Percentiles rank a stretch among this genome's conserved stretches.
Evolutionary conservation across 2,797 vertebrate species (phyloP).

Genomic region (Buceros bicornis): DNA sequence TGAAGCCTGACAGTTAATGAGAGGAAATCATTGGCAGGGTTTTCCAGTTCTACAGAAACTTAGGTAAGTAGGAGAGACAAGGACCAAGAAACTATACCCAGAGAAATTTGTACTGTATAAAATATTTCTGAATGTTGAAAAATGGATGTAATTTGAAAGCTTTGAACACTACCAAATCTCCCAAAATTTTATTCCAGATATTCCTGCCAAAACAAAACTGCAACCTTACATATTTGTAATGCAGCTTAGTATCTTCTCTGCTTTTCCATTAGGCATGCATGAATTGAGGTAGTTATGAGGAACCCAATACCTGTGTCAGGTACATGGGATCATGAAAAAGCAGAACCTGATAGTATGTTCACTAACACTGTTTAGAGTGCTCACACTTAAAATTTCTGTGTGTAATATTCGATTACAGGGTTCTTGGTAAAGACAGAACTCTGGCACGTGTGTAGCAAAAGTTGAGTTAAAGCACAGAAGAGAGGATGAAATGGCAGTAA

Average conservation of each 20-base stretch:
- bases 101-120: neutral
- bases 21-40: neutral
- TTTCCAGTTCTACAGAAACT: neutral
- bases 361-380: neutral
- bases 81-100: neutral
- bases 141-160: neutral
- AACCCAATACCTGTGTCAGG: neutral
- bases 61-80: neutral
- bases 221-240: fast-evolving
- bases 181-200: neutral
- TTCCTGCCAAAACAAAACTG: neutral
- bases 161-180: neutral
- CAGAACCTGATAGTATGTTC: neutral
- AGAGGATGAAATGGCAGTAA: neutral
- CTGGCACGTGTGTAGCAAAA: neutral
- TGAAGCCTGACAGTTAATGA: neutral
- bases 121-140: neutral
- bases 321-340: neutral
- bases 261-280: neutral
- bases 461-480: neutral
- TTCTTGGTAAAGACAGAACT: neutral
- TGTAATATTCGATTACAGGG: neutral
- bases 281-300: neutral
- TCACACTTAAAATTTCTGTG: neutral
- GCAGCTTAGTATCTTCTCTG: neutral